Evolutionary conservation across 2,888 invertebrate species (phyloP).

Genomic region (Ecdyonurus torrentis): DNA sequence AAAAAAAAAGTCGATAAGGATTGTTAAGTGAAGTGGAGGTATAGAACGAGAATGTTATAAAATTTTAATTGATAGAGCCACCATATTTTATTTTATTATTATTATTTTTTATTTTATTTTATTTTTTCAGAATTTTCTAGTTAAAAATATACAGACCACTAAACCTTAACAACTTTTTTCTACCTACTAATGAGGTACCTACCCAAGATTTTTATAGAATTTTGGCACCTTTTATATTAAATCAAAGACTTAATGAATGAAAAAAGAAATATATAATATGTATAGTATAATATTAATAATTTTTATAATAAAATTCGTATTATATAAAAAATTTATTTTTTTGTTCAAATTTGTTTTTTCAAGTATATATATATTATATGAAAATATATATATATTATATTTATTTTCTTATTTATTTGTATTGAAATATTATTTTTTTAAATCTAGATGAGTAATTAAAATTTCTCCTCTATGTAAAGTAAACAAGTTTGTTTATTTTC

Average conservation of each 20-base stretch:
- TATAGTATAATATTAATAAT: too few species aligned
- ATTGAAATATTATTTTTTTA: neutral
- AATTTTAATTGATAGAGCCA: neutral
- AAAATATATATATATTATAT: too few species aligned
- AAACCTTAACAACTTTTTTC: neutral
- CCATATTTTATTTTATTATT: neutral
- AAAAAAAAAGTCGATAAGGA: too few species aligned
- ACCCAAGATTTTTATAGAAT: neutral
- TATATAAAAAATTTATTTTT: neutral
- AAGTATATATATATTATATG: neutral
- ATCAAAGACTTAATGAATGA: neutral
- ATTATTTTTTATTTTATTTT: neutral
- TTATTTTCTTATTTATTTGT: neutral
- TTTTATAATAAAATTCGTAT: too few species aligned
- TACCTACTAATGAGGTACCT: neutral
- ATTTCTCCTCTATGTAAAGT: neutral
- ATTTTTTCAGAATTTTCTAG: neutral
- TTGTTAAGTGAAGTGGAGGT: too few species aligned
- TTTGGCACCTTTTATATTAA: neutral
- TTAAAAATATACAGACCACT: neutral
- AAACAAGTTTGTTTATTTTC: neutral
- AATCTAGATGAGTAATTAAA: constrained; percentile 4
- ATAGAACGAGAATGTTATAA: too few species aligned
- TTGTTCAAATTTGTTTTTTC: neutral
- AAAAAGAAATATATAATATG: neutral